A percentile compares a stretch with the other conserved stretches of the same genome.
These are phyloP conservation scores for Tetrapedia diversipes DNA, from an alignment of 2,888 invertebrate species.

Conservation along the genomic window DNA sequence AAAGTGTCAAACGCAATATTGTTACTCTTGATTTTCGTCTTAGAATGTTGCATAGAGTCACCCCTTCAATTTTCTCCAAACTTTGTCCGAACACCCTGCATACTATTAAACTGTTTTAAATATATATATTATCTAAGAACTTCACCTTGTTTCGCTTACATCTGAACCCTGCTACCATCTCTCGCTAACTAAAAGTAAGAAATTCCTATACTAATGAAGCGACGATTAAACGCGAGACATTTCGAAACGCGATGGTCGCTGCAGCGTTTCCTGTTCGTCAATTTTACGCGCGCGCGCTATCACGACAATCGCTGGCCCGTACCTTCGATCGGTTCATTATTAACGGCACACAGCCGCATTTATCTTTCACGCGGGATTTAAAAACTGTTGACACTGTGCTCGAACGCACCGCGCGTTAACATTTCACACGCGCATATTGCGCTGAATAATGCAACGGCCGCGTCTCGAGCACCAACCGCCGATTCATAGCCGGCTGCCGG, in stretches of 20 bases:
- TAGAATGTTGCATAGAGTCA: too few relatives aligned
- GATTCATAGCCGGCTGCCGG: slow-evolving; percentile 18
- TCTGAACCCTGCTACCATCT: too few relatives aligned
- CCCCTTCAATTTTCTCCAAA: too few relatives aligned
- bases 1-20: too few relatives aligned
- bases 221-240: slow-evolving; percentile 21
- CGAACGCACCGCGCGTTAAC: slow-evolving; percentile 32
- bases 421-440: slow-evolving; percentile 44
- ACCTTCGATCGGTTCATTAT: slow-evolving; percentile 31
- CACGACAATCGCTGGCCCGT: background rate
- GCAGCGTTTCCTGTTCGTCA: slow-evolving; percentile 5
- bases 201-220: slow-evolving; percentile 40
- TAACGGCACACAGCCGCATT: slow-evolving; percentile 27
- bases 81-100: too few relatives aligned
- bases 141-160: too few relatives aligned
- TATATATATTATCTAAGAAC: too few relatives aligned
- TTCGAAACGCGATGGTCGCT: slow-evolving; percentile 1
- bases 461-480: slow-evolving; percentile 9
- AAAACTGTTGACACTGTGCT: slow-evolving; percentile 37
- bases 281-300: slow-evolving; percentile 14
- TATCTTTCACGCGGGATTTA: slow-evolving; percentile 35
- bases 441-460: slow-evolving; percentile 47
- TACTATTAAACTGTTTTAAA: too few relatives aligned
- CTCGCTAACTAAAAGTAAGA: too few relatives aligned
- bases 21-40: too few relatives aligned